Conservation (phyloP, 2,113 vertebrate genomes). For the Odontesthes bonariensis region DNA sequence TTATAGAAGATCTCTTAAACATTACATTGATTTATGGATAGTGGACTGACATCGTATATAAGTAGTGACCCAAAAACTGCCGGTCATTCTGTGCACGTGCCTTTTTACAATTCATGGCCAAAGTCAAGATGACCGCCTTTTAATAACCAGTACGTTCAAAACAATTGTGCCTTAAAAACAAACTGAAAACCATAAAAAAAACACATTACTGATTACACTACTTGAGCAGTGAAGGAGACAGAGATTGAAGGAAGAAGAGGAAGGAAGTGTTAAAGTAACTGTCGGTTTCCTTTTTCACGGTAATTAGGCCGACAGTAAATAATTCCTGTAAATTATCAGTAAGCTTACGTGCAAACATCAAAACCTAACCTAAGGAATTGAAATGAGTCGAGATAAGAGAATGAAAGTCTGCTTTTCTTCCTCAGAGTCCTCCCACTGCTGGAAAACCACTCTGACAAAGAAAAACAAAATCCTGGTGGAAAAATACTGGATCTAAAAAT, state of each 20-base stretch:
- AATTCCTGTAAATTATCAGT: not conserved
- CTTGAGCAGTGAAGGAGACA: too few species aligned
- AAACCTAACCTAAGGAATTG: too few species aligned
- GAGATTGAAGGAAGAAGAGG: too few species aligned
- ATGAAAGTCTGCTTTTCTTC: not conserved
- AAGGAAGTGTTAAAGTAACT: too few species aligned
- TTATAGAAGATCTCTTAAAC: too few species aligned
- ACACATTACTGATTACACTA: not conserved
- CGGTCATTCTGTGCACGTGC: not conserved
- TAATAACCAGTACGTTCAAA: slow-evolving; percentile 1
- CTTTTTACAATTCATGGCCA: not conserved
- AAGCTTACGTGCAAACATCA: too few species aligned
- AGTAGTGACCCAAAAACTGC: not conserved
- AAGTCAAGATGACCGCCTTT: slow-evolving; percentile 5
- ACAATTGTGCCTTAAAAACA: not conserved
- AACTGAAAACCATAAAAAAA: slow-evolving; percentile 1
- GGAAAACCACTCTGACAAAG: not conserved
- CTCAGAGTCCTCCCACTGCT: not conserved
- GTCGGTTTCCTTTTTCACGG: too few species aligned
- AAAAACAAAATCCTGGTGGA: not conserved
- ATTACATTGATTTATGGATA: not conserved
- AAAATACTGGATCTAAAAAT: slow-evolving; percentile 25
- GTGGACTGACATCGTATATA: not conserved
- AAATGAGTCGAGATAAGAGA: not conserved
- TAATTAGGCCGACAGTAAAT: too few species aligned